Conservation (phyloP, 2,113 vertebrate species). For the Pterocles orientalis region DNA sequence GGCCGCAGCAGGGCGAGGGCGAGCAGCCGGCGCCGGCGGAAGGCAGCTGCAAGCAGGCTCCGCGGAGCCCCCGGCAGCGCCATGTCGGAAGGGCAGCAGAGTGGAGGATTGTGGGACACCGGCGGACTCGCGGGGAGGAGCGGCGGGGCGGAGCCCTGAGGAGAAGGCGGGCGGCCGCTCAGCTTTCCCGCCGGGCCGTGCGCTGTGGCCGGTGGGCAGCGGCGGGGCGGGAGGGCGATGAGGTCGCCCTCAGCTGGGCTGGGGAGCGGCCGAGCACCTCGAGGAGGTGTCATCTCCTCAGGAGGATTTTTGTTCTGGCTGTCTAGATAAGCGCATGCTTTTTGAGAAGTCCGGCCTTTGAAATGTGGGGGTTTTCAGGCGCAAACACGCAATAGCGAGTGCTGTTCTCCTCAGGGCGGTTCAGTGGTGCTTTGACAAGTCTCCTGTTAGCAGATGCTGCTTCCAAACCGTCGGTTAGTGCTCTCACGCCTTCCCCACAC, state of each 20-base stretch:
- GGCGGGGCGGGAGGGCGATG: neutral
- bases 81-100: constrained; percentile 55
- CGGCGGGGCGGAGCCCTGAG: neutral
- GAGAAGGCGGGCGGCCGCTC: too few species aligned
- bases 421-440: fast-evolving
- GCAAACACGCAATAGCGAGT: neutral
- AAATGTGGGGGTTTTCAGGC: neutral
- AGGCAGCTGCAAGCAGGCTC: constrained; percentile 33
- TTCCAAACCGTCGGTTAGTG: neutral
- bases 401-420: too few species aligned
- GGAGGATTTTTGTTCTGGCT: neutral
- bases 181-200: too few species aligned
- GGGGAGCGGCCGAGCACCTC: neutral
- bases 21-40: neutral
- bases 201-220: too few species aligned
- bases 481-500: fast-evolving
- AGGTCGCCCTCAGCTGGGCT: neutral
- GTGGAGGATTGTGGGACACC: neutral
- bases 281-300: too few species aligned
- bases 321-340: neutral
- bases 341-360: fast-evolving
- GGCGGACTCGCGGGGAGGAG: neutral
- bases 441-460: neutral
- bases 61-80: constrained; percentile 65
- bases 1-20: constrained; percentile 18